Evolutionary conservation across 2,797 vertebrate genomes (phyloP).

Genomic region (Pteropus rufus): DNA sequence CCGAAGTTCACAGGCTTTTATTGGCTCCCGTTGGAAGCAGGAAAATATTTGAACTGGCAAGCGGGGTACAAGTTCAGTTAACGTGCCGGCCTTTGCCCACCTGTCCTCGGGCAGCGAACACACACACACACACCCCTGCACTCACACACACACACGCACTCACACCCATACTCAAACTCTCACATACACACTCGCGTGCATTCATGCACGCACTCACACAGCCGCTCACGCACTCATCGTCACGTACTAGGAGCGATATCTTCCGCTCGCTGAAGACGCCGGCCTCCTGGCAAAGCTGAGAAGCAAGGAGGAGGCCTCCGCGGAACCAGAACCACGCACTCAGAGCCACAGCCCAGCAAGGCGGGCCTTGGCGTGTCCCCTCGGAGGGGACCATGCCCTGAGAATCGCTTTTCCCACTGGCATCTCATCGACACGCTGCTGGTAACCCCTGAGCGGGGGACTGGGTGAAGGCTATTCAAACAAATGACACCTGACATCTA

Average conservation of each 20-base stretch:
- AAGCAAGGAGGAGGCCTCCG: background rate
- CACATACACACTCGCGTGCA: background rate
- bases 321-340: accelerated
- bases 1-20: accelerated
- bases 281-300: background rate
- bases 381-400: too few relatives aligned
- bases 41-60: background rate
- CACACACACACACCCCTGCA: too few relatives aligned
- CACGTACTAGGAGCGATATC: accelerated
- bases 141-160: background rate
- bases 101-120: too few relatives aligned
- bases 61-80: background rate
- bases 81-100: background rate
- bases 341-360: accelerated
- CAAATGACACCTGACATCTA: too few relatives aligned
- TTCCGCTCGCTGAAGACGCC: background rate
- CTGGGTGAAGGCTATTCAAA: accelerated
- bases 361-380: too few relatives aligned
- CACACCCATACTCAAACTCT: too few relatives aligned
- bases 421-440: accelerated
- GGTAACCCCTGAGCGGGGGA: background rate
- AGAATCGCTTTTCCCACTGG: background rate
- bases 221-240: too few relatives aligned
- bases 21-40: background rate
- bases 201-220: background rate